Conservation (phyloP, 1,140 invertebrate genomes). For the Holcopasites calliopsidis region DNA sequence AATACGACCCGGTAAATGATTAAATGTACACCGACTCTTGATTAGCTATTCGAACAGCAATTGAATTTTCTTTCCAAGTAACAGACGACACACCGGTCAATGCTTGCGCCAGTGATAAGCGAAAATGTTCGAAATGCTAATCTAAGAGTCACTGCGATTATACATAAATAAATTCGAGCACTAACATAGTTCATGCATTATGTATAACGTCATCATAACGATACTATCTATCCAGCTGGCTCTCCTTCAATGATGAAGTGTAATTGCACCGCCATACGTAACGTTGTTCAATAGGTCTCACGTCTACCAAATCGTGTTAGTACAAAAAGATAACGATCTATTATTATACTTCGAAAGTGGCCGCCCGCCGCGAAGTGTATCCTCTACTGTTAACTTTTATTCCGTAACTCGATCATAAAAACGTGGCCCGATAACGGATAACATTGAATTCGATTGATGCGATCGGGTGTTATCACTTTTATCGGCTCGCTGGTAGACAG, state of each 20-base stretch:
- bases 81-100: no score
- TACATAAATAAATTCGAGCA: not conserved
- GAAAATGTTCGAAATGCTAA: no score
- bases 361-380: not conserved
- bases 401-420: constrained; percentile 29
- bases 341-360: not conserved
- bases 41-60: no score
- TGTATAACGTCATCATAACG: constrained; percentile 16
- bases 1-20: no score
- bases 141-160: no score
- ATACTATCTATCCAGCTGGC: not conserved
- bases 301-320: no score
- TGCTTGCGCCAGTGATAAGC: no score
- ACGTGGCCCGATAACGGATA: constrained; percentile 48
- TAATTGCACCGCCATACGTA: no score
- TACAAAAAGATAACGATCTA: not conserved
- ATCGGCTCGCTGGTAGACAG: constrained; percentile 32
- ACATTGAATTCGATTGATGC: constrained; percentile 53
- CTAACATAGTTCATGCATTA: constrained; percentile 27
- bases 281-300: no score
- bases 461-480: constrained; percentile 57
- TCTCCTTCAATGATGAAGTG: not conserved
- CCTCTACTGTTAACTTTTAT: constrained; percentile 29
- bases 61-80: no score
- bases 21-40: no score